Base-by-base conservation (phyloP, 2,888 invertebrate species). In the Heterodera filipjevi region DNA sequence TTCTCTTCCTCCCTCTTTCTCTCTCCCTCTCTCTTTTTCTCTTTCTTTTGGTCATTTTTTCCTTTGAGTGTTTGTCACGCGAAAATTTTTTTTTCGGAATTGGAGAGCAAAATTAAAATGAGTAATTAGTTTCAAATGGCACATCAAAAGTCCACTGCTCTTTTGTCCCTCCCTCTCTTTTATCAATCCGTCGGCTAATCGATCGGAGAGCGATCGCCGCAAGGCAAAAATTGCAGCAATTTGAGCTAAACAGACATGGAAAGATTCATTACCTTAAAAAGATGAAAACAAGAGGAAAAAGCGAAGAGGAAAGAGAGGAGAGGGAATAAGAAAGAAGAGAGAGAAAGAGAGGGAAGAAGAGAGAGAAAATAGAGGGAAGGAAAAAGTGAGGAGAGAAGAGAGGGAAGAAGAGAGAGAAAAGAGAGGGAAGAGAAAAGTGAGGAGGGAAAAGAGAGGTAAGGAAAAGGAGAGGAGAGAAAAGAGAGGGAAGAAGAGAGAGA, bases 41-140 rank as follows among this genome's bases (percentile, higher is more conserved):
- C 39, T 39, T 12, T 39, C 39, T 49, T 49, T 49, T 14, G 49
- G 49, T 16, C 19, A 12, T 49, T 49, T 49, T 49, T 49, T n/a
- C n/a, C n/a, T n/a, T 49, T 49, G 49, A 49, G 49, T 49, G 49
- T 49, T 49, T 49, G 49, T 49, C 49, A 49, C 49, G 49, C 49
- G 16, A 19, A 49, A 49, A 14, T 49, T 49, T 49, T 49, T 49
- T 16, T 49, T 8, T 49, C 49, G 49, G 16, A 49, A 49, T 49
- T 19, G 10, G 49, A 49, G 16, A 49, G 16, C 16, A 14, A 49
- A 49, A 49, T 14, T 16, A 49, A 49, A 49, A 19, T 14, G 16
- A 14, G 49, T 10, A 49, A 16, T 49, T 49, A 3, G 49, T 0
- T 39, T 39, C 12, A 12, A 39, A 39, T 39, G 6, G 39, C 6